Base-by-base conservation (phyloP, 92 coral and sea anemone genomes). In the Scolanthus callimorphus region DNA sequence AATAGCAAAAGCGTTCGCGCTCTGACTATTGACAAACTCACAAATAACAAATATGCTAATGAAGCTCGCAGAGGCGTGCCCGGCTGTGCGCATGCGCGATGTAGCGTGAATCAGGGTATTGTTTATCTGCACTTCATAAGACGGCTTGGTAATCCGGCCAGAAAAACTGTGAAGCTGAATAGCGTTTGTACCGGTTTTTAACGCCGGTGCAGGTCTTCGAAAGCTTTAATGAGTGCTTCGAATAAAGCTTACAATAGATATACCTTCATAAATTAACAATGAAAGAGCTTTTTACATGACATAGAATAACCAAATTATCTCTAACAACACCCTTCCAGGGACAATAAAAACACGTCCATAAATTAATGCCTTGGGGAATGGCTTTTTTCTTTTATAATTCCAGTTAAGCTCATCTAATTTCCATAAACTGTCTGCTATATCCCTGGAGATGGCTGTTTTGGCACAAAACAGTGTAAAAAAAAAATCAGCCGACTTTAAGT, bases 1-100 rank as follows among this genome's bases (percentile, higher is more conserved):
- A 46, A 11, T 43, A 56, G 55, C 61, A 67, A 67, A 67, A 50
- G 25, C 63, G 63, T 56, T 34, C 39, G 57, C 70, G 59, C 70
- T 70, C 77, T 28, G 74, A 27, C 83, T 51, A 67, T 80, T 83
- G 95, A 76, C 77, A 82, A 71, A 49, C 73, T 27, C 55, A 57
- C 71, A 50, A 79, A 67, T 70, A 70, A 58, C 58, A 17, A 69
- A 8, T 50, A 69, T 69, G 62, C 58, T 53, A 47, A 47, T 62
- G 29, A 53, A 29, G 31, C 29, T 46, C 30, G 49, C 37, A 62
- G 78, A 75, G 81, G 85, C 79, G 77, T 79, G 24, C 63, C 85
- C 68, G 29, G 41, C 69, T 49, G 47, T 52, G 80, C 85, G 63
- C 52, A 43, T 61, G 79, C 71, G 74, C 63, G 20, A 1, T 1